A percentile compares a stretch with the other conserved stretches of the same genome.
These are phyloP conservation scores for Nestor notabilis DNA, from an alignment of 2,113 vertebrate genomes.

Conservation along the genomic window DNA sequence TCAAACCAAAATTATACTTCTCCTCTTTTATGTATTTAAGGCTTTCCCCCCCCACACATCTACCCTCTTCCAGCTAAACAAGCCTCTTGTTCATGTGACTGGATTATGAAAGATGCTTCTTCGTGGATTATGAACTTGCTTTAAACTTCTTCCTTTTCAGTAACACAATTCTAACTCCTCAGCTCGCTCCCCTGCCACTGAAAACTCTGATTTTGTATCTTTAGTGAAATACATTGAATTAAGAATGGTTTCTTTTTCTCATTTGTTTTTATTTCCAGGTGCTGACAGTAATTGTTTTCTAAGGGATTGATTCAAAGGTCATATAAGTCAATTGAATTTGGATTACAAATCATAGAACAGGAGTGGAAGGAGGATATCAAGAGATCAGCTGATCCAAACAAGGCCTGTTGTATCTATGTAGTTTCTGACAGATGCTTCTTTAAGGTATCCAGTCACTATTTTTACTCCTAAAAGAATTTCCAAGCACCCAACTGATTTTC, in stretches of 20 bases:
- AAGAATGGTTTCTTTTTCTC: background rate
- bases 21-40: background rate
- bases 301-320: background rate
- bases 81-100: background rate
- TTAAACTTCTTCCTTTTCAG: background rate
- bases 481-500: background rate
- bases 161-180: background rate
- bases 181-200: background rate
- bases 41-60: rapidly evolving
- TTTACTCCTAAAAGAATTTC: background rate
- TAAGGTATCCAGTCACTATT: background rate
- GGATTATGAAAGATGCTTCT: background rate
- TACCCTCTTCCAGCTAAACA: background rate
- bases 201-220: background rate
- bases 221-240: background rate
- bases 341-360: background rate
- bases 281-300: background rate
- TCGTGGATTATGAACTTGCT: background rate
- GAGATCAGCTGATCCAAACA: background rate
- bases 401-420: background rate
- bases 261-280: background rate
- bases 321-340: background rate
- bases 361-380: background rate
- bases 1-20: background rate
- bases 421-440: background rate